Percentiles rank a stretch among this genome's conserved stretches.
Conservation (phyloP, 2,888 invertebrate genomes). For the Tortrix viridana region DNA sequence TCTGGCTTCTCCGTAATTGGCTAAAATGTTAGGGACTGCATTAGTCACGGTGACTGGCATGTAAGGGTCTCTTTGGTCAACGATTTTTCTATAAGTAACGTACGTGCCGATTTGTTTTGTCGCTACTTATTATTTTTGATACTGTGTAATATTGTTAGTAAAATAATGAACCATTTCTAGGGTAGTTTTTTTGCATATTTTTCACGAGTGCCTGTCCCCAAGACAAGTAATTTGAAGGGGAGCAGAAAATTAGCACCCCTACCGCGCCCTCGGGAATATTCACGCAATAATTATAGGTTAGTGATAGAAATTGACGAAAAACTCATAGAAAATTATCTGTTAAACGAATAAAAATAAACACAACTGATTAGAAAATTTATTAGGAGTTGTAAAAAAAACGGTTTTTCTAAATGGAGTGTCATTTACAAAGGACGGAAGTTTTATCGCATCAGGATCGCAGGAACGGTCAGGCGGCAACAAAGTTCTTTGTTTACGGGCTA, state of each 20-base stretch:
- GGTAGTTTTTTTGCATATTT: conserved; percentile 4
- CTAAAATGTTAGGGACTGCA: conserved; percentile 17
- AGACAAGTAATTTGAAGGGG: conserved; percentile 30
- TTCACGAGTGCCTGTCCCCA: conserved; percentile 10
- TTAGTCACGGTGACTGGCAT: conserved; percentile 8
- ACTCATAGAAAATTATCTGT: background rate
- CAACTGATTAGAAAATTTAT: no score
- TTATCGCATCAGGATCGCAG: conserved; percentile 58
- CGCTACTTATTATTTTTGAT: no score
- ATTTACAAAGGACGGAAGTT: conserved; percentile 18
- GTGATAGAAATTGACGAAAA: conserved; percentile 5
- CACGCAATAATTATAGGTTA: conserved; percentile 12
- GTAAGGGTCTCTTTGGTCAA: background rate
- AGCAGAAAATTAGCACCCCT: conserved; percentile 25
- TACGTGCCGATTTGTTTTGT: no score
- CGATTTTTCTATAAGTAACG: no score
- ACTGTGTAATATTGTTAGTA: no score
- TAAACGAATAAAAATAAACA: background rate
- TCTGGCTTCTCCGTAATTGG: conserved; percentile 35
- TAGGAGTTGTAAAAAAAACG: background rate
- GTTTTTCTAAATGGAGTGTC: background rate
- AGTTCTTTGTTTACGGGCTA: conserved; percentile 76
- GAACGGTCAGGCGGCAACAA: conserved; percentile 66
- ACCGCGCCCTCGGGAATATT: conserved; percentile 5
- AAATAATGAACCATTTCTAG: background rate